Evolutionary conservation across 2,113 vertebrate species (phyloP).

Genomic region (Petrocephalus zakoni): DNA sequence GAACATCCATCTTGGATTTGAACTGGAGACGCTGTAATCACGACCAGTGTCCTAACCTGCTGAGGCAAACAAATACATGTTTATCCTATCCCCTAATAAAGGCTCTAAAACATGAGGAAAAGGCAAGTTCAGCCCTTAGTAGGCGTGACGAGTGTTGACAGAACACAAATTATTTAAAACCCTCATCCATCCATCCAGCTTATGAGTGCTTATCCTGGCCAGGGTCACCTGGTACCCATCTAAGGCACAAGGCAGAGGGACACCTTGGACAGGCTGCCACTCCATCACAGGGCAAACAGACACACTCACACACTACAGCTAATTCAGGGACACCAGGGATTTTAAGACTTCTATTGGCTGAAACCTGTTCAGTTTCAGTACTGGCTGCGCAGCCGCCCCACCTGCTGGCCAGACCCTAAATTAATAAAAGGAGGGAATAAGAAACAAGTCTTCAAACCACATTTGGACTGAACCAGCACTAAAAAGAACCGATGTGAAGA

Average conservation of each 20-base stretch:
- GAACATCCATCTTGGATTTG: background rate
- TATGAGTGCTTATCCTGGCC: background rate
- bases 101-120: background rate
- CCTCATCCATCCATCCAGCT: background rate
- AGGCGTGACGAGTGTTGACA: background rate
- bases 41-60: background rate
- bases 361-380: background rate
- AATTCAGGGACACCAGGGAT: background rate
- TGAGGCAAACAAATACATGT: background rate
- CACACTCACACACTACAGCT: background rate
- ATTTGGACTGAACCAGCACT: background rate
- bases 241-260: background rate
- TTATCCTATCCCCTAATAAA: background rate
- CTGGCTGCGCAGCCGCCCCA: conserved; percentile 29
- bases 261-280: background rate
- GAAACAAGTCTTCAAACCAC: background rate
- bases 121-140: background rate
- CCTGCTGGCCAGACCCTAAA: conserved; percentile 34
- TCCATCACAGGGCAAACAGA: background rate
- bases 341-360: background rate
- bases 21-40: background rate
- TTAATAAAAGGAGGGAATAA: background rate
- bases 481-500: background rate
- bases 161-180: background rate
- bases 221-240: background rate